Percentiles rank a stretch among this genome's conserved stretches.
Conservation (phyloP, 2,113 vertebrate species). For the Artemisiospiza belli region DNA sequence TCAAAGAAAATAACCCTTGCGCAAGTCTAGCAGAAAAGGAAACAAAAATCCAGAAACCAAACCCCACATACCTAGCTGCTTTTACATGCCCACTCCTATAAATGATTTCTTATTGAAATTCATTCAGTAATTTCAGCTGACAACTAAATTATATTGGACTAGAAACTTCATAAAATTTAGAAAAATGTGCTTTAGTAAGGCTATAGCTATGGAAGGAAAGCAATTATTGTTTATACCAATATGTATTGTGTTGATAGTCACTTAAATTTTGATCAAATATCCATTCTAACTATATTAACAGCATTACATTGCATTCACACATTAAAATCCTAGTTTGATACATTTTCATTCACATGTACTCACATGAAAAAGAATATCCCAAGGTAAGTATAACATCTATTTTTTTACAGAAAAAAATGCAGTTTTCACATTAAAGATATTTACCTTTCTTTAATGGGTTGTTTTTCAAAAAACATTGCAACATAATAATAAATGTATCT, state of each 20-base stretch:
- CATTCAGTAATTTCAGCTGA: not conserved
- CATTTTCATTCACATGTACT: not conserved
- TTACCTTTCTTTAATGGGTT: not conserved
- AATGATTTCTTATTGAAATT: not conserved
- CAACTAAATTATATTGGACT: not conserved
- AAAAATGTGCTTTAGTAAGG: not conserved
- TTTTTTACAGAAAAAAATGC: not conserved
- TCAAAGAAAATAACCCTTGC: not conserved
- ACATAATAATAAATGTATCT: not conserved
- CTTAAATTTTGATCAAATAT: not conserved
- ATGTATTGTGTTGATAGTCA: not conserved
- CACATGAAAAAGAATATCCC: not conserved
- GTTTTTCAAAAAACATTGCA: not conserved
- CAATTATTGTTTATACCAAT: not conserved
- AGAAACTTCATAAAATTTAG: not conserved
- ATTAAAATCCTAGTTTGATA: not conserved
- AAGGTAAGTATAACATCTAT: not conserved
- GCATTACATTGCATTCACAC: not conserved
- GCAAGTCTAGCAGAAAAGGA: not conserved
- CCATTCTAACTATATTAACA: not conserved
- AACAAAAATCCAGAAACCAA: not conserved
- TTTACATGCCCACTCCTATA: not conserved
- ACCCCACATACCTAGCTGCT: not conserved
- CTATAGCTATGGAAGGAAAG: not conserved
- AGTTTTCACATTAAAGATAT: not conserved